These are phyloP conservation scores for Bradypodion pumilum DNA, from an alignment of 2,797 vertebrate genomes.

Conservation along the genomic window DNA sequence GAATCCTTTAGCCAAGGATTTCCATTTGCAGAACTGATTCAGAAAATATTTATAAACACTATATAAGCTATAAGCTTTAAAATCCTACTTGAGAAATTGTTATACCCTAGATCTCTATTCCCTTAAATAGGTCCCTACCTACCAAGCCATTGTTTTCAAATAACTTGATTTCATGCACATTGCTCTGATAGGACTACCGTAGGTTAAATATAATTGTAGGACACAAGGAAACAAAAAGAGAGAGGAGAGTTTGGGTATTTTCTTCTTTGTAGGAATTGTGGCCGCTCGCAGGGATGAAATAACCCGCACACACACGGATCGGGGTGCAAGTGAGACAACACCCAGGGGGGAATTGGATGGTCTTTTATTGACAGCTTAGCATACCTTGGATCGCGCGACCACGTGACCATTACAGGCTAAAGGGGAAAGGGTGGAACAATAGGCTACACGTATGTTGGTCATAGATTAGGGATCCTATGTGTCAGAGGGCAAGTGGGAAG, in stretches of 20 bases:
- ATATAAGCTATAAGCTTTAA: constrained; percentile 10
- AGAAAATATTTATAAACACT: background rate
- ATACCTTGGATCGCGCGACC: too few relatives aligned
- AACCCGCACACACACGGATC: too few relatives aligned
- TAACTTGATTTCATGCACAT: constrained; percentile 2
- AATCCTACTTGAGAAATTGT: background rate
- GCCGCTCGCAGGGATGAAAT: too few relatives aligned
- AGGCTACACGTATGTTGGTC: too few relatives aligned
- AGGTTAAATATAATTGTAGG: constrained; percentile 31
- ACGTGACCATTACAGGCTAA: too few relatives aligned
- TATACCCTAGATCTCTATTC: background rate
- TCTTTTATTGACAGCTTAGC: too few relatives aligned
- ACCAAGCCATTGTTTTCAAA: constrained; percentile 8
- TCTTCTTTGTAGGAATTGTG: too few relatives aligned
- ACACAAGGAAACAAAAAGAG: background rate
- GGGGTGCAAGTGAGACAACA: too few relatives aligned
- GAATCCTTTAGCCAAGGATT: background rate
- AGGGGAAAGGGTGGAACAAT: too few relatives aligned
- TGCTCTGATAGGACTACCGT: constrained; percentile 9
- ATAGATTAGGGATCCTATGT: too few relatives aligned
- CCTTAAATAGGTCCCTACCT: background rate
- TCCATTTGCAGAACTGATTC: constrained; percentile 12
- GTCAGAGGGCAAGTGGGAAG: too few relatives aligned
- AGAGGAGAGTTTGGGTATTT: constrained; percentile 1
- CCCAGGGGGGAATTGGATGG: too few relatives aligned